Percentiles rank a stretch among this genome's conserved stretches.
Conservation (phyloP, 2,113 vertebrate genomes). For the Leptocoma aspasia region DNA sequence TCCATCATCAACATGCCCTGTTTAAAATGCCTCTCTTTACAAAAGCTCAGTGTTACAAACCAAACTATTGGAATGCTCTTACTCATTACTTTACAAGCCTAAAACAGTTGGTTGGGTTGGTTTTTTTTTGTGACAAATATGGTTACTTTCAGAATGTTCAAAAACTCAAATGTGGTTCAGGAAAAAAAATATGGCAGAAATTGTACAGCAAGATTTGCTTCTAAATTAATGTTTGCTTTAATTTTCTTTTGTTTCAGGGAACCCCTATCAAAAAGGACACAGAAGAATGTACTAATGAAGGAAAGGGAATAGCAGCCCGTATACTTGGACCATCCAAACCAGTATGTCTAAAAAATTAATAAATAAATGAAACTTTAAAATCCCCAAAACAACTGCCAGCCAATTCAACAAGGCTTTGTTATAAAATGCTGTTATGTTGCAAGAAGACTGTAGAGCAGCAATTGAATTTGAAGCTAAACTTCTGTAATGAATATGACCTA, state of each 20-base stretch:
- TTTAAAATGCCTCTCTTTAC: neutral
- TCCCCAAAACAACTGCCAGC: neutral
- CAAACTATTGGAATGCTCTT: neutral
- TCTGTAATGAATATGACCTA: neutral
- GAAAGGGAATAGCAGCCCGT: slow-evolving; percentile 91
- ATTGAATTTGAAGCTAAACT: neutral
- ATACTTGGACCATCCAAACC: slow-evolving; percentile 95
- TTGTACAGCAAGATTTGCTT: neutral
- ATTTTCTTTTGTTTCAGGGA: slow-evolving; percentile 74
- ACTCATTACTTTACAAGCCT: neutral
- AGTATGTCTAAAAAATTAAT: slow-evolving; percentile 70
- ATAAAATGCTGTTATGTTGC: neutral
- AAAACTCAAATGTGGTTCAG: neutral
- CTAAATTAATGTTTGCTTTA: neutral
- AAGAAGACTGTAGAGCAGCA: neutral
- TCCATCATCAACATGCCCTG: neutral
- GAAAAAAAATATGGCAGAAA: neutral
- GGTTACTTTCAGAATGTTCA: neutral
- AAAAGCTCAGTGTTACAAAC: neutral
- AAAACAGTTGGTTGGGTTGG: neutral
- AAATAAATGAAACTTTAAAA: neutral
- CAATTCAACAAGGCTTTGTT: neutral
- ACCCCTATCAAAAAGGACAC: slow-evolving; percentile 88
- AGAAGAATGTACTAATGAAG: slow-evolving; percentile 85
- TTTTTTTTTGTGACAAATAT: neutral